Conservation (phyloP, 2,888 invertebrate genomes). For the Epirrhoe tristata region DNA sequence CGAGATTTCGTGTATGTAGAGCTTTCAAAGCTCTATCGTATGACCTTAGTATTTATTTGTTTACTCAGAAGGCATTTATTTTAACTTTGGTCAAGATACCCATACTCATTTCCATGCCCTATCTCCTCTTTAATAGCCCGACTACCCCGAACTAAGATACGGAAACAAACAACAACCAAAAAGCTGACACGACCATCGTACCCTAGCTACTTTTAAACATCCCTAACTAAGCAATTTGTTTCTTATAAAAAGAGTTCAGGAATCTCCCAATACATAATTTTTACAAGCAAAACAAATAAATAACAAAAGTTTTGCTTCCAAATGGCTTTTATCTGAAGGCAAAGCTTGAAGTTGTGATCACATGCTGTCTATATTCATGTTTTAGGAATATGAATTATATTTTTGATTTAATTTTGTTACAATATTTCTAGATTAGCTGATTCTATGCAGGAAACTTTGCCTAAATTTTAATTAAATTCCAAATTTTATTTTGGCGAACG, state of each 20-base stretch:
- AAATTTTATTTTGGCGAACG: no score
- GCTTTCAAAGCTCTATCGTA: no score
- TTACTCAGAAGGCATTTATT: no score
- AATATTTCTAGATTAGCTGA: no score
- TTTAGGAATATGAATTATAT: background rate
- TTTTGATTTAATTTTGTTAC: background rate
- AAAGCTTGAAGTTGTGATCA: constrained; percentile 47
- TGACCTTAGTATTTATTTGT: no score
- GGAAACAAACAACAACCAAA: constrained; percentile 26
- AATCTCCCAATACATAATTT: constrained; percentile 55
- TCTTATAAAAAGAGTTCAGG: constrained; percentile 44
- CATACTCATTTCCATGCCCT: background rate
- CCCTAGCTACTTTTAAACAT: constrained; percentile 38
- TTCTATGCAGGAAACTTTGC: no score
- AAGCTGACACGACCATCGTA: constrained; percentile 27
- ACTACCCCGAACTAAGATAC: constrained; percentile 18
- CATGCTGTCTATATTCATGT: constrained; percentile 14
- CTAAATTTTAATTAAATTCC: no score
- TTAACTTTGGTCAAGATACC: no score
- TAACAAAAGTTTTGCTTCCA: constrained; percentile 59
- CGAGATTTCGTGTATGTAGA: no score
- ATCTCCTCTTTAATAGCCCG: constrained; percentile 5
- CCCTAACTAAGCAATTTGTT: constrained; percentile 45
- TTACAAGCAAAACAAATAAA: constrained; percentile 70
- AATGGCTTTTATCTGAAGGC: constrained; percentile 49